Percentiles rank a stretch among this genome's conserved stretches.
phyloP scores from a whole-genome alignment of 2,113 vertebrate genomes.

The Pardalotus punctatus region DNA sequence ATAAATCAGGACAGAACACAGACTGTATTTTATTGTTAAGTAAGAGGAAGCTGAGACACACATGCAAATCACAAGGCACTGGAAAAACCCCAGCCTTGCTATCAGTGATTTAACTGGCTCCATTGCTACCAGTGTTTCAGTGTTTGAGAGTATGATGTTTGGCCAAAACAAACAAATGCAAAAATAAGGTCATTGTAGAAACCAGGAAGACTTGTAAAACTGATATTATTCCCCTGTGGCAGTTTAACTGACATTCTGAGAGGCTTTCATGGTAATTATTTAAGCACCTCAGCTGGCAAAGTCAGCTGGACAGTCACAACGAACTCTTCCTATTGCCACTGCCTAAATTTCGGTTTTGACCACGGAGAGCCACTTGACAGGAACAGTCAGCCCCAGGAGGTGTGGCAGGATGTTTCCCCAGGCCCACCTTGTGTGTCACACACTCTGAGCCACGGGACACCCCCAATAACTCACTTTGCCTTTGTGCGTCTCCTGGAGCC shows the following conservation, averaged over 20 bases:
- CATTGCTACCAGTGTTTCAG: background rate
- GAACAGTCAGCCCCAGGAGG: background rate
- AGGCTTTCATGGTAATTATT: background rate
- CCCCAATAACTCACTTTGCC: slow-evolving; percentile 83
- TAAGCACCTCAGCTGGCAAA: background rate
- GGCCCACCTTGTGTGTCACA: background rate
- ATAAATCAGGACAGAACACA: background rate
- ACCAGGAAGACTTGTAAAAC: background rate
- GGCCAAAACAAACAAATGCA: background rate
- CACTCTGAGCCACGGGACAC: background rate
- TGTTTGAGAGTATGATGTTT: background rate
- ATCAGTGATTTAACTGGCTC: background rate
- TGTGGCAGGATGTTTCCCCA: background rate
- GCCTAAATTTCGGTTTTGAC: background rate
- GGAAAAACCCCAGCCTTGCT: background rate
- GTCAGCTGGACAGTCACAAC: background rate
- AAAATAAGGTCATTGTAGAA: background rate
- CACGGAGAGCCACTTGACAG: background rate
- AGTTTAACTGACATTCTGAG: background rate
- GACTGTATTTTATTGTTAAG: background rate
- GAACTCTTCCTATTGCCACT: background rate
- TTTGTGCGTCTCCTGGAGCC: slow-evolving; percentile 96
- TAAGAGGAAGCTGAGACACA: background rate
- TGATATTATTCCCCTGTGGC: background rate
- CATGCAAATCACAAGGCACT: background rate